These are phyloP conservation scores for Conops quadrifasciatus DNA, from an alignment of 2,888 invertebrate genomes.

Conservation along the genomic window DNA sequence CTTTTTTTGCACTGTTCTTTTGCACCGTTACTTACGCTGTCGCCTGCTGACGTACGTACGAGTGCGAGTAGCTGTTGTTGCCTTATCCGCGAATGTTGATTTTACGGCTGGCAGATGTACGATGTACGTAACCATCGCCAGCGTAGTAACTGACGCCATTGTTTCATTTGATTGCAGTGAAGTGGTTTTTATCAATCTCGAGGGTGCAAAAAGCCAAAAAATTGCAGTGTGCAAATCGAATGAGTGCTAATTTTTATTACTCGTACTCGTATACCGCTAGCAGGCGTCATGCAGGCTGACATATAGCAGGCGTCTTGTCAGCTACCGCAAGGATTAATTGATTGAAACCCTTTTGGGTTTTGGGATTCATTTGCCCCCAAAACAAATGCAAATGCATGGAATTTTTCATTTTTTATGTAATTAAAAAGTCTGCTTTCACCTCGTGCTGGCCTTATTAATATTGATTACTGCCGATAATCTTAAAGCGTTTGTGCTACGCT, in stretches of 20 bases:
- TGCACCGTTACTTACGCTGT: not conserved
- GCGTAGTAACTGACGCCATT: not conserved
- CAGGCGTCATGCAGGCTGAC: too few relatives aligned
- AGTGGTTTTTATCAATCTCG: slow-evolving; percentile 6
- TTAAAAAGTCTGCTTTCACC: too few relatives aligned
- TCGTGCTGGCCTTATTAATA: too few relatives aligned
- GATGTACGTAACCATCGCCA: not conserved
- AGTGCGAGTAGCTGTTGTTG: not conserved
- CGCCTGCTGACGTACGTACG: not conserved
- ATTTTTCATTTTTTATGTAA: too few relatives aligned
- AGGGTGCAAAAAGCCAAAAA: slow-evolving; percentile 4
- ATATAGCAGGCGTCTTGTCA: too few relatives aligned
- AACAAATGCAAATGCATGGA: too few relatives aligned
- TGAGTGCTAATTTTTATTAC: slow-evolving; percentile 14
- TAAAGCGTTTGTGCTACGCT: too few relatives aligned
- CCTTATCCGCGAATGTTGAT: slow-evolving; percentile 10
- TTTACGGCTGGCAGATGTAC: not conserved
- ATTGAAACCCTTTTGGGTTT: too few relatives aligned
- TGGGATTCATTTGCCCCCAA: too few relatives aligned
- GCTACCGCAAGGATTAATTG: too few relatives aligned
- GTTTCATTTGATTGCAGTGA: not conserved
- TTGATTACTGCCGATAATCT: too few relatives aligned
- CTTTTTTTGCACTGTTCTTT: not conserved
- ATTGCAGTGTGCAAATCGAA: not conserved
- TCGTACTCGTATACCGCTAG: too few relatives aligned